Conservation (phyloP, 1,140 invertebrate species). For the Atta cephalotes region DNA sequence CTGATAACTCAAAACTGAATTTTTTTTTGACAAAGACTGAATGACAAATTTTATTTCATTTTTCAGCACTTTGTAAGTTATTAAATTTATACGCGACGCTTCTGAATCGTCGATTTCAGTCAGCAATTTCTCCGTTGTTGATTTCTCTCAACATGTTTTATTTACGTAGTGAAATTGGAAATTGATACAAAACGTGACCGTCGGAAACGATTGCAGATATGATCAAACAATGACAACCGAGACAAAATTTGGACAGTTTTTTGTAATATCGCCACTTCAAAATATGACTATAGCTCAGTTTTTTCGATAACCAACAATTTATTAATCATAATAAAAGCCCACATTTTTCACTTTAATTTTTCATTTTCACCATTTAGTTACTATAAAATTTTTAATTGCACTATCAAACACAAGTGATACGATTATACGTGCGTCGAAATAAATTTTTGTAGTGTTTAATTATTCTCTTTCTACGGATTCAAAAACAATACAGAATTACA, state of each 20-base stretch:
- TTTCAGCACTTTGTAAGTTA: background rate
- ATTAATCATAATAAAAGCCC: background rate
- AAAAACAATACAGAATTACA: background rate
- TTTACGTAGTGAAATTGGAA: constrained; percentile 46
- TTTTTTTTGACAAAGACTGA: background rate
- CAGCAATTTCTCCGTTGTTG: constrained; percentile 13
- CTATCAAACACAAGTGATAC: background rate
- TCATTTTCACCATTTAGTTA: background rate
- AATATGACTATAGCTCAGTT: background rate
- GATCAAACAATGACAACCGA: background rate
- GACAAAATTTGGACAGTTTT: constrained; percentile 16
- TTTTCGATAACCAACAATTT: background rate
- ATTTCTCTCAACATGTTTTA: constrained; percentile 52
- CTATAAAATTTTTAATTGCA: background rate
- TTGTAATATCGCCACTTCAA: background rate
- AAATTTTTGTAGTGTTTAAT: background rate
- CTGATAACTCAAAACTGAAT: background rate
- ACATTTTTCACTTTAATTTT: background rate
- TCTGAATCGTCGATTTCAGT: constrained; percentile 34
- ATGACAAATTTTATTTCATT: constrained; percentile 8
- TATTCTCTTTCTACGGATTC: background rate
- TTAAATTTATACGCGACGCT: constrained; percentile 32
- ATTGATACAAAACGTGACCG: constrained; percentile 45
- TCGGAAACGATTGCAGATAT: constrained; percentile 3
- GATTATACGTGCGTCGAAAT: background rate